These are phyloP conservation scores for Elephantulus edwardii DNA, from an alignment of 2,113 vertebrate genomes.

Conservation along the genomic window DNA sequence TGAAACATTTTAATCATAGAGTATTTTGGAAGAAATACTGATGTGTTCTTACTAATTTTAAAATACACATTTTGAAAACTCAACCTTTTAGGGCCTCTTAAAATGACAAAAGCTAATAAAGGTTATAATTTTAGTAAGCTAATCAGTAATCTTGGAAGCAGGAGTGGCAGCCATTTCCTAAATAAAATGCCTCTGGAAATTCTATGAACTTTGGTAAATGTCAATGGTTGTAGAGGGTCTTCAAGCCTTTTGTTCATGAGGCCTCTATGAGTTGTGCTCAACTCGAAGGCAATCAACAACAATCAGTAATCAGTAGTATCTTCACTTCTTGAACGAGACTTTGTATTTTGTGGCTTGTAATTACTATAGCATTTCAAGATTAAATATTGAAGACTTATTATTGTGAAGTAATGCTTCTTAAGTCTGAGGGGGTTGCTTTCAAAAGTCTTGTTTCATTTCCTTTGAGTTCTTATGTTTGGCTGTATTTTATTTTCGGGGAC, in stretches of 20 bases:
- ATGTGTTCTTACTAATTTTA: slow-evolving; percentile 23
- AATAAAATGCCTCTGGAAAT: too few relatives aligned
- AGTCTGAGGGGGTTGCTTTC: neutral
- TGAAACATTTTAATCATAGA: slow-evolving; percentile 19
- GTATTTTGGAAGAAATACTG: neutral
- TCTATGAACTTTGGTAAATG: too few relatives aligned
- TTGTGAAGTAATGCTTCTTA: slow-evolving; percentile 26
- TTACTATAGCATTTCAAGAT: slow-evolving; percentile 6
- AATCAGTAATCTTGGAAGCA: too few relatives aligned
- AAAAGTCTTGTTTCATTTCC: neutral
- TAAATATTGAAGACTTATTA: slow-evolving; percentile 37
- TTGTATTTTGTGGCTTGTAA: neutral
- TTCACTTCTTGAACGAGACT: slow-evolving; percentile 14
- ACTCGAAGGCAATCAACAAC: too few relatives aligned
- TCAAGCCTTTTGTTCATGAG: too few relatives aligned
- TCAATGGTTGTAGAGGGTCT: too few relatives aligned
- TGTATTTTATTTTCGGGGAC: neutral
- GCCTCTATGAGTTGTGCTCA: too few relatives aligned
- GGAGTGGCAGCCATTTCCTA: too few relatives aligned
- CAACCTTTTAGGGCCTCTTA: neutral
- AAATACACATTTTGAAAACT: slow-evolving; percentile 40
- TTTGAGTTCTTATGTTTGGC: slow-evolving; percentile 13
- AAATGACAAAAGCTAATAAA: slow-evolving; percentile 22
- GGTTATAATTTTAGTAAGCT: neutral
- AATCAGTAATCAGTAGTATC: too few relatives aligned